Conservation (phyloP, 2,113 vertebrate species). For the Poeciliopsis occidentalis region DNA sequence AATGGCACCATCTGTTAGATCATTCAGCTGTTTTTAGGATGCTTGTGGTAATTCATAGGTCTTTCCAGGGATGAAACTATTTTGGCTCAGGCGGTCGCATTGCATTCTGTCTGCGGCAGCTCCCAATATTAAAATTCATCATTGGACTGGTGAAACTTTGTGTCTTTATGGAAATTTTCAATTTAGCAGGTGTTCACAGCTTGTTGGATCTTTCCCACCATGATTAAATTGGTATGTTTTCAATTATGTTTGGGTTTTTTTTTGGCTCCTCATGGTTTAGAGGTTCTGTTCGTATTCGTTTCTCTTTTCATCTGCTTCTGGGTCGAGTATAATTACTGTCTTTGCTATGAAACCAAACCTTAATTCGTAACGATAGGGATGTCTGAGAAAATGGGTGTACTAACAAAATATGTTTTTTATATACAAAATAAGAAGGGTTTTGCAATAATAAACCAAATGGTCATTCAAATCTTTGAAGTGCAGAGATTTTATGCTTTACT, state of each 20-base stretch:
- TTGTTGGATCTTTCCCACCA: slow-evolving; percentile 53
- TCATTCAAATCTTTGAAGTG: not conserved
- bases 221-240: slow-evolving; percentile 71
- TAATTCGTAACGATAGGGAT: slow-evolving; percentile 52
- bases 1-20: slow-evolving; percentile 46
- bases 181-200: slow-evolving; percentile 68
- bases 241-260: slow-evolving; percentile 61
- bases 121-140: slow-evolving; percentile 58
- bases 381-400: slow-evolving; percentile 32
- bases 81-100: slow-evolving; percentile 43
- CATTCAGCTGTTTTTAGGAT: slow-evolving; percentile 25
- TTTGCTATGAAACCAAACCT: slow-evolving; percentile 39
- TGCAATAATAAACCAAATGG: not conserved
- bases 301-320: slow-evolving; percentile 56
- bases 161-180: slow-evolving; percentile 49
- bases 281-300: slow-evolving; percentile 55
- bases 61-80: slow-evolving; percentile 43
- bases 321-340: slow-evolving; percentile 39
- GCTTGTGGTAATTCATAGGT: slow-evolving; percentile 19
- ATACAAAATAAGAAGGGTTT: slow-evolving; percentile 16
- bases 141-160: slow-evolving; percentile 45
- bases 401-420: slow-evolving; percentile 19
- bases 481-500: not conserved
- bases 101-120: slow-evolving; percentile 40
- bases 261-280: slow-evolving; percentile 60